Percentiles rank a stretch among this genome's conserved stretches.
phyloP scores from a whole-genome alignment of 2,888 invertebrate genomes.

The Trissolcus japonicus region DNA sequence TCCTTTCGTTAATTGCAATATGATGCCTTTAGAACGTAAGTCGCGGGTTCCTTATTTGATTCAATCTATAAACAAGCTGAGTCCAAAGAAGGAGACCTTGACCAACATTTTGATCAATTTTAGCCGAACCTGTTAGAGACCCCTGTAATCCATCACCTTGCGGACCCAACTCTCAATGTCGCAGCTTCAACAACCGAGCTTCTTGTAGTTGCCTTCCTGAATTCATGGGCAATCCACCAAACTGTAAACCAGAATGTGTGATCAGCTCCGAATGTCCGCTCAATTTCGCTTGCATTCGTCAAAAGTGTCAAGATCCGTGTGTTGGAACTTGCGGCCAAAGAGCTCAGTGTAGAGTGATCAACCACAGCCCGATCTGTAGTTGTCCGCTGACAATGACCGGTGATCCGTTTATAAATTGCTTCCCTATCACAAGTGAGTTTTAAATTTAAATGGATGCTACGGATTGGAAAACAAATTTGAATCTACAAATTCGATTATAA shows the following conservation, averaged over 20 bases:
- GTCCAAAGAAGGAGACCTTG: background rate
- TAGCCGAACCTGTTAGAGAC: constrained; percentile 83
- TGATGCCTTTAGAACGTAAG: constrained; percentile 64
- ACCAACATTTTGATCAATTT: background rate
- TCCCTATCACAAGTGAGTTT: constrained; percentile 67
- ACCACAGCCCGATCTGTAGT: constrained; percentile 82
- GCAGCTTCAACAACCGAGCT: constrained; percentile 81
- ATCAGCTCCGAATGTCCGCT: constrained; percentile 80
- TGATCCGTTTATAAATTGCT: constrained; percentile 80
- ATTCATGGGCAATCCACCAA: constrained; percentile 88
- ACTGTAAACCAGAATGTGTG: constrained; percentile 83
- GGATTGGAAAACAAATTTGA: background rate
- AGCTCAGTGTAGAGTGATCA: constrained; percentile 79
- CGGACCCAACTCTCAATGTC: constrained; percentile 87
- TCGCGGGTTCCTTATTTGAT: background rate
- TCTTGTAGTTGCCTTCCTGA: constrained; percentile 87
- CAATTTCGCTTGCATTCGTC: constrained; percentile 80
- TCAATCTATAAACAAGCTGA: background rate
- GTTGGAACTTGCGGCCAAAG: constrained; percentile 79
- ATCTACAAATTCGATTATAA: background rate
- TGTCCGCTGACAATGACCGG: constrained; percentile 80
- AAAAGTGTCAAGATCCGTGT: constrained; percentile 82
- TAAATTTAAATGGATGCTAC: background rate
- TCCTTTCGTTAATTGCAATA: constrained; percentile 78
- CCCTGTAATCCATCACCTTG: constrained; percentile 77